These are phyloP conservation scores for Acronicta aceris DNA, from an alignment of 2,888 invertebrate species.

Conservation along the genomic window DNA sequence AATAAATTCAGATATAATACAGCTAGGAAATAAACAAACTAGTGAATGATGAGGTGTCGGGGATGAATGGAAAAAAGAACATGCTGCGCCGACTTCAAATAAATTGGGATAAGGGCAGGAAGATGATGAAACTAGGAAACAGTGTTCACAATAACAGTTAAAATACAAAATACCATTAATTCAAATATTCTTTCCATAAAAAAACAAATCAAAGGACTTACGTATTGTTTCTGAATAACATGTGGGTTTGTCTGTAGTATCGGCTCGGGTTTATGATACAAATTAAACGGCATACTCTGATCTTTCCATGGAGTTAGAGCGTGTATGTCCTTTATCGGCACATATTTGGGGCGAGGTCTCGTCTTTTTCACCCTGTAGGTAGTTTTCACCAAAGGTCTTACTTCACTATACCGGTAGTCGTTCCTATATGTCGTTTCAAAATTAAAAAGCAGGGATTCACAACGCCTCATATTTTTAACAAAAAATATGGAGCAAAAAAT, in stretches of 20 bases:
- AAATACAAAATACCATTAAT: no score
- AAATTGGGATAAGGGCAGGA: no score
- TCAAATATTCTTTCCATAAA: no score
- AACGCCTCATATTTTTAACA: conserved; percentile 6
- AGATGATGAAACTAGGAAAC: no score
- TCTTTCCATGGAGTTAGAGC: conserved; percentile 61
- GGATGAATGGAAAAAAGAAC: no score
- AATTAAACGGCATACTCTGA: conserved; percentile 52
- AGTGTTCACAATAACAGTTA: no score
- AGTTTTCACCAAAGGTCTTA: conserved; percentile 43
- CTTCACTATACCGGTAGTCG: conserved; percentile 49
- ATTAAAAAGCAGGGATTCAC: conserved; percentile 53
- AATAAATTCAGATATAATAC: no score
- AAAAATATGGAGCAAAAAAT: neutral
- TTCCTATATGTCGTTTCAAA: conserved; percentile 57
- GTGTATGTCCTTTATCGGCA: conserved; percentile 60
- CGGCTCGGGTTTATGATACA: conserved; percentile 57
- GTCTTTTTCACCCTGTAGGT: conserved; percentile 46
- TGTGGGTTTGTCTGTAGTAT: conserved; percentile 59
- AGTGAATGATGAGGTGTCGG: no score
- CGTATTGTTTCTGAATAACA: conserved; percentile 55
- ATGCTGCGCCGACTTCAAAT: no score
- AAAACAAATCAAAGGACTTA: conserved; percentile 12
- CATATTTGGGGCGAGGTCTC: conserved; percentile 26
- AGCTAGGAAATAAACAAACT: no score